Evolutionary conservation across 2,888 invertebrate genomes (phyloP).

Genomic region (Galerucella calmariensis): DNA sequence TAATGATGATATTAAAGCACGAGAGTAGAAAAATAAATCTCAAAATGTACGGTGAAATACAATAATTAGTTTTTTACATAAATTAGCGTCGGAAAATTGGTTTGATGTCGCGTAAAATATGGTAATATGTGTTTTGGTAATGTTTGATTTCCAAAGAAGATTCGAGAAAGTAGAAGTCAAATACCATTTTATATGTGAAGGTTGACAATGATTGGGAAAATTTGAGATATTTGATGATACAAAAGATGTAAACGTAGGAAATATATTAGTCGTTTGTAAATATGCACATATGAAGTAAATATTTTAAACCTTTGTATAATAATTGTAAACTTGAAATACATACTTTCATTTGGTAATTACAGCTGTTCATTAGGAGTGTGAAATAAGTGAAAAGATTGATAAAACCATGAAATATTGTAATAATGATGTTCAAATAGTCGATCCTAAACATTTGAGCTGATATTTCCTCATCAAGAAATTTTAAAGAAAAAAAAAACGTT

Average conservation of each 20-base stretch:
- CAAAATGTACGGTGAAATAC: no score
- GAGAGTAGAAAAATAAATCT: no score
- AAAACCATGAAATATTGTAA: not conserved
- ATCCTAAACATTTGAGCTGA: no score
- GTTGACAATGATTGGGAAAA: not conserved
- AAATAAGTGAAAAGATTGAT: not conserved
- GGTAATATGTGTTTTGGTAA: constrained; percentile 22
- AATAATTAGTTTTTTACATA: no score
- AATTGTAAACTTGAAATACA: constrained; percentile 3
- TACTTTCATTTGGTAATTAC: not conserved
- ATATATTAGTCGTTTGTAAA: not conserved
- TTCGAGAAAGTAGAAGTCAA: not conserved
- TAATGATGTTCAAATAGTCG: no score
- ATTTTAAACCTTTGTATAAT: not conserved
- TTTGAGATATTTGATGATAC: not conserved
- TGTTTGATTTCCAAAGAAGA: constrained; percentile 3
- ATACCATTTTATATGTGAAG: not conserved
- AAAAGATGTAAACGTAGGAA: not conserved
- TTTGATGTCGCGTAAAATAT: constrained; percentile 16
- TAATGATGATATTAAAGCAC: no score
- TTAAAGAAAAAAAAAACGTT: no score
- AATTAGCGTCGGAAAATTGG: no score
- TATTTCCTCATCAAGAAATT: not conserved
- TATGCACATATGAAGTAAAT: not conserved
- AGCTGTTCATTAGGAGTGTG: no score